A percentile compares a stretch with the other conserved stretches of the same genome.
Conservation (phyloP, 1,140 invertebrate species). For the Brachionus manjavacas region DNA sequence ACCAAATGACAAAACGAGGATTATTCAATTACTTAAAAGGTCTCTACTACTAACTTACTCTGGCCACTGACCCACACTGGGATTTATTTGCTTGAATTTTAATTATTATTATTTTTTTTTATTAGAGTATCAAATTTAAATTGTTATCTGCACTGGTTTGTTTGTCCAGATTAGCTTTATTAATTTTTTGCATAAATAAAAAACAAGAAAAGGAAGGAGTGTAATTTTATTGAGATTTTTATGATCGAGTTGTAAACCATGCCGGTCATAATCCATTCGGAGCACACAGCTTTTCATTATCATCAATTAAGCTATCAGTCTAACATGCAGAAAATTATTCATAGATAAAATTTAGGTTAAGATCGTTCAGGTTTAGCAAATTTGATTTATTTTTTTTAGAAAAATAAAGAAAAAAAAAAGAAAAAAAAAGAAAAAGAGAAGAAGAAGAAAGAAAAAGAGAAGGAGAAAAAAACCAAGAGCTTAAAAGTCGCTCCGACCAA, state of each 20-base stretch:
- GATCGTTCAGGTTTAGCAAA: constrained; percentile 29
- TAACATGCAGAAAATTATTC: constrained; percentile 4
- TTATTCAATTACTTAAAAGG: background rate
- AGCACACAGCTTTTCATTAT: background rate
- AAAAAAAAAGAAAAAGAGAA: background rate
- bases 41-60: background rate
- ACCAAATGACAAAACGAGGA: background rate
- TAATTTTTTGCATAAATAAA: background rate
- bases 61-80: background rate
- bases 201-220: background rate
- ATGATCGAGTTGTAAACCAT: background rate
- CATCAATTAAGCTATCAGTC: background rate
- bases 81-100: constrained; percentile 1
- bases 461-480: background rate
- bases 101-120: background rate
- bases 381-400: constrained; percentile 5
- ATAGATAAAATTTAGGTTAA: constrained; percentile 18
- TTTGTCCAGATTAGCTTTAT: background rate
- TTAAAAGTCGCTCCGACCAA: background rate
- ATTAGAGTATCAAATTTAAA: constrained; percentile 1
- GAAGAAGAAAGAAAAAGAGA: background rate
- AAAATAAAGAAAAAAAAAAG: background rate
- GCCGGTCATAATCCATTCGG: background rate
- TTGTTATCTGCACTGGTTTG: background rate
- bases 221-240: background rate